A percentile compares a stretch with the other conserved stretches of the same genome.
These are phyloP conservation scores for Chloropsis hardwickii DNA, from an alignment of 2,113 vertebrate species.

Conservation along the genomic window DNA sequence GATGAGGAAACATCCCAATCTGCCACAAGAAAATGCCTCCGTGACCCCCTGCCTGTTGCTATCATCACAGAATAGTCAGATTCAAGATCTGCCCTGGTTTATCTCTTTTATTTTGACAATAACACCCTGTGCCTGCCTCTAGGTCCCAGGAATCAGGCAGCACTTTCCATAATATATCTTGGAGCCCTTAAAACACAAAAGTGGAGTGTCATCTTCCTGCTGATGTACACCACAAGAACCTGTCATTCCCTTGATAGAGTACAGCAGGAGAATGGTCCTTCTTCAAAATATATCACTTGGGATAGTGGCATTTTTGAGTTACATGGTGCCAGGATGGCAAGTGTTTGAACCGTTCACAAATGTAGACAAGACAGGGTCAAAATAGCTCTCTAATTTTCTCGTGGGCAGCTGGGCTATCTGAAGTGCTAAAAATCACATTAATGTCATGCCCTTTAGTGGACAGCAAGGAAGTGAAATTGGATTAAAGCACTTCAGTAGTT, in stretches of 20 bases:
- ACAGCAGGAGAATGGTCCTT: neutral
- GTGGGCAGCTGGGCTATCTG: neutral
- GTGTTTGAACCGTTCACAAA: neutral
- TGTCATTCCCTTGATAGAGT: constrained; percentile 47
- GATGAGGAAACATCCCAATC: neutral
- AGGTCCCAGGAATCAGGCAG: neutral
- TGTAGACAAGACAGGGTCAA: neutral
- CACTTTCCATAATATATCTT: constrained; percentile 10
- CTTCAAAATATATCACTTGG: constrained; percentile 47
- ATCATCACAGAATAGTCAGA: neutral
- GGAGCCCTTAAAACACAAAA: constrained; percentile 45
- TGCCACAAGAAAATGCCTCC: neutral
- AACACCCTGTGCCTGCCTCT: neutral
- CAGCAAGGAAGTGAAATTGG: neutral
- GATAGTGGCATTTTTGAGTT: constrained; percentile 21
- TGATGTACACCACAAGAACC: constrained; percentile 28
- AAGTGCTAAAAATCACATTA: neutral
- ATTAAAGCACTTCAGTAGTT: neutral
- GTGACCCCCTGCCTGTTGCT: neutral
- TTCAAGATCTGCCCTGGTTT: neutral
- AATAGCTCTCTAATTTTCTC: neutral
- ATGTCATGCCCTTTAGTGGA: neutral
- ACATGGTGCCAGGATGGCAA: constrained; percentile 2
- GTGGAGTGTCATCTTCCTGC: constrained; percentile 32
- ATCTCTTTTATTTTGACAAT: neutral